Evolutionary conservation across 35 echinoderm and acorn worm species (phyloP).

Genomic region (Ophiothrix spiculata): DNA sequence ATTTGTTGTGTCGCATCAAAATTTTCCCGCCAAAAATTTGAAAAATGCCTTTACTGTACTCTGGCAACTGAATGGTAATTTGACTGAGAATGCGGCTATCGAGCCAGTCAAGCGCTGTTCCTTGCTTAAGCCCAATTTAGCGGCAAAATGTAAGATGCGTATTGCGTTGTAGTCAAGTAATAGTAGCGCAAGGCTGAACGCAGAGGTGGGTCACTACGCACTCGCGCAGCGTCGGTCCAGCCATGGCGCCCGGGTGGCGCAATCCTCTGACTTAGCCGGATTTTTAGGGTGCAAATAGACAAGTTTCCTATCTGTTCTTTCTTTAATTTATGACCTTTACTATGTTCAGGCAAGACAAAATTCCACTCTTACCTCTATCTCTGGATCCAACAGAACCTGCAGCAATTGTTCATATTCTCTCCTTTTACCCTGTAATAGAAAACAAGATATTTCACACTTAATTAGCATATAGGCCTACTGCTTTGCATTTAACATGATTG

Average conservation of each 20-base stretch:
- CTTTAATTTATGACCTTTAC: background rate
- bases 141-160: no score
- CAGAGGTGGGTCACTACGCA: background rate
- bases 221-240: background rate
- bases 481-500: background rate
- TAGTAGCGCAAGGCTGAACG: background rate
- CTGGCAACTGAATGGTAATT: no score
- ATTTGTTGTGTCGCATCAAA: no score
- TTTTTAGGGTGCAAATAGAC: background rate
- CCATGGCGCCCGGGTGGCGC: background rate
- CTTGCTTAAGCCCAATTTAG: no score
- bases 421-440: background rate
- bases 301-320: background rate
- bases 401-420: slow-evolving; percentile 12
- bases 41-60: no score
- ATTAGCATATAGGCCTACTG: no score
- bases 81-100: no score
- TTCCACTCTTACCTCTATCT: background rate
- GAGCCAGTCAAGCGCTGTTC: no score
- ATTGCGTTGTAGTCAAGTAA: no score
- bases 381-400: background rate
- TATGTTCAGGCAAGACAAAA: background rate
- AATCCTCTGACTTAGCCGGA: background rate
- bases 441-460: background rate
- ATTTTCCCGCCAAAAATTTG: no score